A percentile compares a stretch with the other conserved stretches of the same genome.
These are phyloP conservation scores for Dendrophyllia cribrosa DNA, from an alignment of 64 coral and sea anemone species.

Conservation along the genomic window DNA sequence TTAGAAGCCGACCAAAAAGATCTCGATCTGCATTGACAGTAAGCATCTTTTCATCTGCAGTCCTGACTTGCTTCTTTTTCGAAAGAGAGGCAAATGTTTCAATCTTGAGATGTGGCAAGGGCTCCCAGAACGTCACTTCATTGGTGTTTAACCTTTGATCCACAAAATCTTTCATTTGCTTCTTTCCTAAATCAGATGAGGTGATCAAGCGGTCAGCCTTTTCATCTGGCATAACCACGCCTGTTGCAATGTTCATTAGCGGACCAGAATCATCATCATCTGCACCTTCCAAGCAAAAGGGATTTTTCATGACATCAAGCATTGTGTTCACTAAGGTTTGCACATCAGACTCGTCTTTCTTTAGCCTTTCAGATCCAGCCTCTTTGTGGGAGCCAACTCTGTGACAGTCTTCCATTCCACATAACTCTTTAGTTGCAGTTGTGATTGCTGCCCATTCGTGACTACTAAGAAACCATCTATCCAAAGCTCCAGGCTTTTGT, in stretches of 20 bases:
- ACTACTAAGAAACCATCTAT: too few species aligned
- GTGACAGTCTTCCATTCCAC: background rate
- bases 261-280: background rate
- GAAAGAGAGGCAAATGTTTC: background rate
- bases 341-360: background rate
- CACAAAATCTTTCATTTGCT: too few species aligned
- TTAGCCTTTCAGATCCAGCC: background rate
- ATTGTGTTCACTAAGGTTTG: background rate
- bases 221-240: constrained; percentile 1
- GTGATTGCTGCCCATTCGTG: too few species aligned
- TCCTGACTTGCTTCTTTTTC: background rate
- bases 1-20: too few species aligned
- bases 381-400: background rate
- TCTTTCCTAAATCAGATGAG: background rate
- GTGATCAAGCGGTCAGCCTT: background rate
- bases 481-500: too few species aligned
- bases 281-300: background rate
- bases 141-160: background rate
- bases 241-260: background rate
- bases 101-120: background rate
- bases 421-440: background rate
- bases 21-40: too few species aligned
- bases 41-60: background rate
- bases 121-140: background rate
- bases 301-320: background rate